Conservation (phyloP, 2,888 invertebrate genomes). For the Acrocyrtus sp. region DNA sequence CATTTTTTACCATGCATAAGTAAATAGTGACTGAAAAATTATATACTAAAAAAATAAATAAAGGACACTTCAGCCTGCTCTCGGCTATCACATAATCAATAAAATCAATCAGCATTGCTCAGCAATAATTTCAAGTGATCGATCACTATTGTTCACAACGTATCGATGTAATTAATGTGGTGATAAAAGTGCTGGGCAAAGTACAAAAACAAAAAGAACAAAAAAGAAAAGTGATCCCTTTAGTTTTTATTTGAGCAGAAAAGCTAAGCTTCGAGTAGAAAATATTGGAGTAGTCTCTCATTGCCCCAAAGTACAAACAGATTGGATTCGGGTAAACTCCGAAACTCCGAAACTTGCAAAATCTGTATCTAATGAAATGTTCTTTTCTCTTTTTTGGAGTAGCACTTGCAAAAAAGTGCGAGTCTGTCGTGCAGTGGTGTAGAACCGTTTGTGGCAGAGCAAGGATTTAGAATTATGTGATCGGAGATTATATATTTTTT, state of each 20-base stretch:
- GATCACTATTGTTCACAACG: background rate
- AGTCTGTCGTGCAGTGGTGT: too few species aligned
- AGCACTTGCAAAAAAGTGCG: too few species aligned
- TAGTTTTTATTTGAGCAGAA: too few species aligned
- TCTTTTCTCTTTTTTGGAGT: too few species aligned
- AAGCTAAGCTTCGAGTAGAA: background rate
- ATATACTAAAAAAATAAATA: background rate
- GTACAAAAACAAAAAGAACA: slow-evolving; percentile 3
- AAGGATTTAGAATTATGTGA: too few species aligned
- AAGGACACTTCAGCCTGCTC: background rate
- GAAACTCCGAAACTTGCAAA: too few species aligned
- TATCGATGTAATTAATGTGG: slow-evolving; percentile 34
- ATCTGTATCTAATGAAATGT: too few species aligned
- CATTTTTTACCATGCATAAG: background rate
- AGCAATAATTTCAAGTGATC: background rate
- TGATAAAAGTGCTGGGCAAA: slow-evolving; percentile 6
- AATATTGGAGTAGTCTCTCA: too few species aligned
- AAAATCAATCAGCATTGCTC: slow-evolving; percentile 44
- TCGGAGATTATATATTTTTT: too few species aligned
- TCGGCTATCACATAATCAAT: slow-evolving; percentile 33
- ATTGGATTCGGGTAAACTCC: too few species aligned
- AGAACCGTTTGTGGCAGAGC: too few species aligned
- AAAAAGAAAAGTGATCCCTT: background rate
- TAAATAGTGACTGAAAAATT: background rate
- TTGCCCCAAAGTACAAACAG: too few species aligned